Evolutionary conservation across 2,113 vertebrate species (phyloP).

Genomic region (Amblyopsis rosae): DNA sequence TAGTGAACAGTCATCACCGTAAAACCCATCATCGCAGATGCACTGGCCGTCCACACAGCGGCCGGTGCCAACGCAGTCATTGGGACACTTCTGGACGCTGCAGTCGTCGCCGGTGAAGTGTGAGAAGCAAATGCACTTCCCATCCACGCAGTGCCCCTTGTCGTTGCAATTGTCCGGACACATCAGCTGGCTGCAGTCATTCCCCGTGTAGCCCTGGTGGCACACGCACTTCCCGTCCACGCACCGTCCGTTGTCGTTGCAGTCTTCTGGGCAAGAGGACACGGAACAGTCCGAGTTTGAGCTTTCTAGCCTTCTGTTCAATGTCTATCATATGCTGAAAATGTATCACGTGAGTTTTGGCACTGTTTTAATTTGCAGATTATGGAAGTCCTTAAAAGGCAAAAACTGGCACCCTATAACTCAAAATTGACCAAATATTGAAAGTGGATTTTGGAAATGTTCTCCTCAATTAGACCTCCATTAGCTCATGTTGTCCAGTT

Average conservation of each 20-base stretch:
- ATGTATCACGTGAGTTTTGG: too few species aligned
- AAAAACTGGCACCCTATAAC: too few species aligned
- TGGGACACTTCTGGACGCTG: conserved; percentile 76
- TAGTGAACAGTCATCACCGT: conserved; percentile 81
- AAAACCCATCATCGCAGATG: conserved; percentile 83
- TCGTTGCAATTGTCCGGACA: conserved; percentile 83
- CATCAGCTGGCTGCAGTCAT: conserved; percentile 76
- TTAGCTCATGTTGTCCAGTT: too few species aligned
- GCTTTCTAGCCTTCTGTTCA: too few species aligned
- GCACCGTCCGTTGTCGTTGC: conserved; percentile 80
- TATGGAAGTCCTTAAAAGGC: too few species aligned
- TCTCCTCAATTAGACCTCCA: too few species aligned
- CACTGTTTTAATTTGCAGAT: too few species aligned
- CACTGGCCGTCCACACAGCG: conserved; percentile 84
- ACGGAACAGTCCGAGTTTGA: conserved; percentile 68
- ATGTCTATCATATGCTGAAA: too few species aligned
- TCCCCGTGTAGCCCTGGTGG: conserved; percentile 72
- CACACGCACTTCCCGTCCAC: conserved; percentile 79
- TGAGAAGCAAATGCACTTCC: conserved; percentile 79
- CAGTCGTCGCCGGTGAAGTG: conserved; percentile 81
- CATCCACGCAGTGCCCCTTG: conserved; percentile 80
- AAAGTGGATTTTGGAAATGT: too few species aligned
- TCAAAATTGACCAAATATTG: too few species aligned
- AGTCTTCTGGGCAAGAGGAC: conserved; percentile 81
- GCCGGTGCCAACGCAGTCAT: conserved; percentile 81